Conservation (phyloP, 2,113 vertebrate genomes). For the Hydropotes inermis region DNA sequence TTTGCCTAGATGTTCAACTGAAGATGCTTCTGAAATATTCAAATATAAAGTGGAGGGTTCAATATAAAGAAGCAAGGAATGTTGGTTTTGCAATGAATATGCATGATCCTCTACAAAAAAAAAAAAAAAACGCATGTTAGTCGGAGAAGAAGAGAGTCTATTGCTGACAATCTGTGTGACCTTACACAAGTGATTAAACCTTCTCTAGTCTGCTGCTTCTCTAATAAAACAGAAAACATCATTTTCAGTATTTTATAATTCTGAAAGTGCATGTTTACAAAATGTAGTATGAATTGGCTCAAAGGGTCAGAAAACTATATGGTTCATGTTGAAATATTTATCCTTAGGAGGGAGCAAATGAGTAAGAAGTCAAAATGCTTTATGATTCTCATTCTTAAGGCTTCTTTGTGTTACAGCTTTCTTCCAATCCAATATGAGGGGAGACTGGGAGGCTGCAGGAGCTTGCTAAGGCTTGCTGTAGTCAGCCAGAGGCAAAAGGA, state of each 20-base stretch:
- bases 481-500: slow-evolving; percentile 61
- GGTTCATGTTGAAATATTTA: neutral
- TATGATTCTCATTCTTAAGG: neutral
- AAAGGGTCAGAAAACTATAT: neutral
- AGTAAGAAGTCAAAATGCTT: neutral
- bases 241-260: neutral
- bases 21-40: neutral
- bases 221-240: neutral
- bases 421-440: neutral
- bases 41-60: neutral
- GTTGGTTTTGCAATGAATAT: neutral
- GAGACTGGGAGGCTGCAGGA: neutral
- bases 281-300: neutral
- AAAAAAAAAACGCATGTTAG: neutral
- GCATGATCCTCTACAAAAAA: neutral
- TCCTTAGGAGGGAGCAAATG: neutral
- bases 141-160: neutral
- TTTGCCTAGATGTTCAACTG: neutral
- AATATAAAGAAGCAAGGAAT: neutral
- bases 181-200: neutral
- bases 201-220: neutral
- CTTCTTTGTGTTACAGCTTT: neutral
- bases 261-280: neutral
- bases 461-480: slow-evolving; percentile 57
- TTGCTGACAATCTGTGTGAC: neutral